Percentiles rank a stretch among this genome's conserved stretches.
These are phyloP conservation scores for Kuschelorhynchus macadamiae DNA, from an alignment of 2,888 invertebrate genomes.

Conservation along the genomic window DNA sequence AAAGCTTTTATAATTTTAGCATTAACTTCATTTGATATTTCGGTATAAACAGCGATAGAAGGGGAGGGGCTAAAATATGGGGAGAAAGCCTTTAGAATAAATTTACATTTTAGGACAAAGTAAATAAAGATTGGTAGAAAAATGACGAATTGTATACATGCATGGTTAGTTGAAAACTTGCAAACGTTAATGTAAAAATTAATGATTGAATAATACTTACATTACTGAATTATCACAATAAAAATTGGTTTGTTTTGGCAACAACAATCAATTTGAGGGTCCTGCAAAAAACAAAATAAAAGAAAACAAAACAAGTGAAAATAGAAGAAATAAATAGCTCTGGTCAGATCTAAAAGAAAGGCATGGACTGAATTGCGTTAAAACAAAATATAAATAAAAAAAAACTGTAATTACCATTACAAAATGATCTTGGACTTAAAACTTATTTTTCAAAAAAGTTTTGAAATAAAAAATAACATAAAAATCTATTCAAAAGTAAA, in stretches of 20 bases:
- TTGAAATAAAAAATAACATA: too few relatives aligned
- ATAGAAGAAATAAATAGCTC: slow-evolving; percentile 15
- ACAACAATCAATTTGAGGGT: slow-evolving; percentile 49
- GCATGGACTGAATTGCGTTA: neutral
- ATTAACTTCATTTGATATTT: too few relatives aligned
- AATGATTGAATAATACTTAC: slow-evolving; percentile 38
- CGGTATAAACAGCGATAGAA: too few relatives aligned
- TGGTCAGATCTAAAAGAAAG: neutral
- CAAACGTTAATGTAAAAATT: neutral
- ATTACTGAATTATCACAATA: slow-evolving; percentile 41
- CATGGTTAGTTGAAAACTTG: neutral
- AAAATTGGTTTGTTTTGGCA: slow-evolving; percentile 46
- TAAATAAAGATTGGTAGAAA: too few relatives aligned
- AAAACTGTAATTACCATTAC: neutral
- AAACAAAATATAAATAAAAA: neutral
- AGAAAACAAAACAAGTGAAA: slow-evolving; percentile 22
- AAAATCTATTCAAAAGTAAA: too few relatives aligned
- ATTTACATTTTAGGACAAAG: too few relatives aligned
- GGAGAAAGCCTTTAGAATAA: too few relatives aligned
- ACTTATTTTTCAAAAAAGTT: too few relatives aligned
- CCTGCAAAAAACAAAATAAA: slow-evolving; percentile 48
- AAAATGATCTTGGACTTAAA: neutral
- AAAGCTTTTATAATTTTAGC: too few relatives aligned
- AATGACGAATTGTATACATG: too few relatives aligned
- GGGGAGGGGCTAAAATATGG: too few relatives aligned